Base-by-base conservation (phyloP, 2,888 invertebrate species). In the Drosophila borborema region DNA sequence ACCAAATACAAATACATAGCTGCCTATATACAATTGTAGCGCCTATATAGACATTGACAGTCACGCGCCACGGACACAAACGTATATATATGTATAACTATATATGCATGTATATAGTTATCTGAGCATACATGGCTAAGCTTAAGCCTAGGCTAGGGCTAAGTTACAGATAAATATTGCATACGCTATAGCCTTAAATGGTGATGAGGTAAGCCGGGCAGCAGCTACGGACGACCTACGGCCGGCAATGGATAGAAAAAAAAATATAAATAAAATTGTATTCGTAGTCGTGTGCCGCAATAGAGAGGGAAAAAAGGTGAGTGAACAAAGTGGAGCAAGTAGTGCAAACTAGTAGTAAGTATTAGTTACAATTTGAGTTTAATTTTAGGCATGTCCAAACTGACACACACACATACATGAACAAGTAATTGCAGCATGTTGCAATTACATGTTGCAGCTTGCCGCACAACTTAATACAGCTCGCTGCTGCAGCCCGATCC, bases 181-280 rank as follows among this genome's bases (percentile, higher is more conserved):
- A 91, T 91, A 86, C 72, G 82, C 90, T 86, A 90, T 89, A 89
- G 91, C 89, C 89, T 91, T 91, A 90, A 86, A 82, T 90, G 91
- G 91, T 89, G 86, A 90, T 90, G 90, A 90, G 91, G 89, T 91
- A 91, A 89, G 90, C 84, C 87, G 82, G 81, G 34, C 34, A 51
- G 54, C 77, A 76, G 63, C 63, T 60, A 60, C 59, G 59, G 60
- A 43, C 65, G 65, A 68, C 69, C 69, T 55, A 77, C 81, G 72
- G 85, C 71, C 75, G 88, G 85, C 82, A 72, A 70, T 84, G 75
- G 75, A 85, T 85, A n/a, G 20, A 20, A 20, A 83, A 86, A 72
- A 67, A 16, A n/a, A 31, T 48, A 60, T 82, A 87, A 74, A 84
- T 81, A 72, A 79, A 73, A 72, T 66, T 71, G 64, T 74, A 59